Evolutionary conservation across 2,113 vertebrate genomes (phyloP).

Genomic region (Dicerorhinus sumatrensis): DNA sequence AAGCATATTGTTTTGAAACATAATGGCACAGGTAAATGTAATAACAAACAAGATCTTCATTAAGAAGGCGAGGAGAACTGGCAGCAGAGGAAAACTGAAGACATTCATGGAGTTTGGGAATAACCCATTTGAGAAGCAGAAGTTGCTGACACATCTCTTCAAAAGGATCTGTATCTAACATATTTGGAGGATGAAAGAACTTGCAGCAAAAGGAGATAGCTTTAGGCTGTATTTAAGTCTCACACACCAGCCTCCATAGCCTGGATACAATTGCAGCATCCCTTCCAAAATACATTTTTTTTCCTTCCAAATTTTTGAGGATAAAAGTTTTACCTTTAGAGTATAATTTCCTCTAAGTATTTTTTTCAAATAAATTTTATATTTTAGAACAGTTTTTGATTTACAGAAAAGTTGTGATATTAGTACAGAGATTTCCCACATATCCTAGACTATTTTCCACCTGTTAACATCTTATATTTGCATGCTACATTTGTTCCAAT

Average conservation of each 20-base stretch:
- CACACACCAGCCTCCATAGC: background rate
- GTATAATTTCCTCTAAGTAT: background rate
- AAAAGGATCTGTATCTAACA: background rate
- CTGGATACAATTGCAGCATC: background rate
- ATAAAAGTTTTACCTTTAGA: background rate
- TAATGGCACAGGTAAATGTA: background rate
- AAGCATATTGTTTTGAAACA: slow-evolving; percentile 38
- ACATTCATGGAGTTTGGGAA: background rate
- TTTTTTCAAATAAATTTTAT: slow-evolving; percentile 29
- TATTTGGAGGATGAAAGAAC: slow-evolving; percentile 49
- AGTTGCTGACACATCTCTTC: slow-evolving; percentile 48
- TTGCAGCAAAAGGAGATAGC: background rate
- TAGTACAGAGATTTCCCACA: background rate
- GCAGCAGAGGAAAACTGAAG: background rate
- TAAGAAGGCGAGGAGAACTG: background rate
- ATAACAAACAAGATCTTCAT: background rate
- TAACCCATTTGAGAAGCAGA: slow-evolving; percentile 25
- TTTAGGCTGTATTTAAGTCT: slow-evolving; percentile 41
- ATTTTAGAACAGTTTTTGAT: background rate
- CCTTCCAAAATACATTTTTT: background rate
- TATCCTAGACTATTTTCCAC: background rate
- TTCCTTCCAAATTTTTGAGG: background rate
- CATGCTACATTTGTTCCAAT: background rate
- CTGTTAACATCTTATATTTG: background rate
- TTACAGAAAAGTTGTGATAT: background rate